Evolutionary conservation across 2,113 vertebrate genomes (phyloP).

Genomic region (Calyptommatus sinebrachiatus): DNA sequence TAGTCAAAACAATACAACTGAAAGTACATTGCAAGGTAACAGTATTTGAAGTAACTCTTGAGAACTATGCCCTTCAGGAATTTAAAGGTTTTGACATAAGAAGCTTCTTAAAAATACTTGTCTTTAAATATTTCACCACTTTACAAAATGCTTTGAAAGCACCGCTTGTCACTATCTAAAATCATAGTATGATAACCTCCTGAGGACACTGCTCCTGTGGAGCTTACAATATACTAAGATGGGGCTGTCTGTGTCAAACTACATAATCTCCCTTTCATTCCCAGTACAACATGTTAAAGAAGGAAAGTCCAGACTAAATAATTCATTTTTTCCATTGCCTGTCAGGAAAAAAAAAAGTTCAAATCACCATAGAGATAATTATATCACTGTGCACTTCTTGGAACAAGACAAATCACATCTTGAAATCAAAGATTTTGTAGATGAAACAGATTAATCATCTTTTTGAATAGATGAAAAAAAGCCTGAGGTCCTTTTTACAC

Average conservation of each 20-base stretch:
- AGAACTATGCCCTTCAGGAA: background rate
- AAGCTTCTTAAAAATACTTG: slow-evolving; percentile 28
- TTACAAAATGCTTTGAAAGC: slow-evolving; percentile 31
- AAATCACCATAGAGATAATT: slow-evolving; percentile 2
- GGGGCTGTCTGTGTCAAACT: background rate
- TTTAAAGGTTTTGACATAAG: background rate
- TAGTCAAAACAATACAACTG: background rate
- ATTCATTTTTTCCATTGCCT: slow-evolving; percentile 32
- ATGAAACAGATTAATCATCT: background rate
- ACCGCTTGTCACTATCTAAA: slow-evolving; percentile 1
- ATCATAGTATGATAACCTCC: slow-evolving; percentile 26
- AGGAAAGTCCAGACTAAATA: slow-evolving; percentile 31
- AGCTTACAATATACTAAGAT: background rate
- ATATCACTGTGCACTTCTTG: background rate
- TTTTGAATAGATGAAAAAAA: slow-evolving; percentile 34
- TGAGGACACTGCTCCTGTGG: background rate
- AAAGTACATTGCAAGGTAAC: background rate
- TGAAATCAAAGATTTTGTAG: slow-evolving; percentile 15
- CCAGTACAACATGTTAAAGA: slow-evolving; percentile 23
- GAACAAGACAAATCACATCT: slow-evolving; percentile 3
- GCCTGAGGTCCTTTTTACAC: slow-evolving; percentile 13
- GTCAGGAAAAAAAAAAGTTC: background rate
- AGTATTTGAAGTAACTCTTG: background rate
- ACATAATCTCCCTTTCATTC: slow-evolving; percentile 15
- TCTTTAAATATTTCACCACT: slow-evolving; percentile 44